Evolutionary conservation across 1,140 invertebrate genomes (phyloP), one percentile per base, ranked within the genome.

Genomic region (Philaenus spumarius): DNA sequence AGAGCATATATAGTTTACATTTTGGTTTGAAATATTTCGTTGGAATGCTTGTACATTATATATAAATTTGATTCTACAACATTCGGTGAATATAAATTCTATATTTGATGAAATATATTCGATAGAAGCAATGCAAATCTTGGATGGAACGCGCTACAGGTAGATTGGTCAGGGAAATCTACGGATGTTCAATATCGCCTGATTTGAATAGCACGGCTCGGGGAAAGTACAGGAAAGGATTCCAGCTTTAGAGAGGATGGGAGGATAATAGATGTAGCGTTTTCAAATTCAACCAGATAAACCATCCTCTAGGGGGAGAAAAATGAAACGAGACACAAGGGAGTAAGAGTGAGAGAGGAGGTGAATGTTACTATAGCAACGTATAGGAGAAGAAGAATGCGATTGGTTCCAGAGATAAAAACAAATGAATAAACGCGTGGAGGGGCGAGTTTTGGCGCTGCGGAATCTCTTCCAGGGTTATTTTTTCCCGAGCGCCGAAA

Each of bases 361-460:
- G 20, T 14, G 50, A 37, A 39, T 35, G 50, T 53, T 35, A 17
- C 22, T 35, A 53, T 53, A 22, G 50, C 50, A 22, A 53, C 50
- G 50, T 20, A 37, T 53, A 53, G 50, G 26, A 53, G 14, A 26
- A 53, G 50, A 53, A 53, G 50, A 53, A 53, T 53, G 50, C 50
- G 50, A 53, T 53, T 53, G 50, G 50, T 53, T 53, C 50, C 26
- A 22, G 34, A 53, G 50, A 53, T 39, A 53, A 53, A 53, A 53
- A 53, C 30, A 53, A 53, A 53, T 53, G 50, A 53, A 53, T 53
- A 53, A 53, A 53, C 35, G 50, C 50, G 50, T 12, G 50, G 30
- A 37, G 50, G n/a, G 50, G 48, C 30, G 50, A 37, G 37, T 30
- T 53, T 53, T 53, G 50, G 50, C 50, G 50, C 50, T 3, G 26